Base-by-base conservation (phyloP, 2,888 invertebrate species). In the Nipponacmea schrenckii region DNA sequence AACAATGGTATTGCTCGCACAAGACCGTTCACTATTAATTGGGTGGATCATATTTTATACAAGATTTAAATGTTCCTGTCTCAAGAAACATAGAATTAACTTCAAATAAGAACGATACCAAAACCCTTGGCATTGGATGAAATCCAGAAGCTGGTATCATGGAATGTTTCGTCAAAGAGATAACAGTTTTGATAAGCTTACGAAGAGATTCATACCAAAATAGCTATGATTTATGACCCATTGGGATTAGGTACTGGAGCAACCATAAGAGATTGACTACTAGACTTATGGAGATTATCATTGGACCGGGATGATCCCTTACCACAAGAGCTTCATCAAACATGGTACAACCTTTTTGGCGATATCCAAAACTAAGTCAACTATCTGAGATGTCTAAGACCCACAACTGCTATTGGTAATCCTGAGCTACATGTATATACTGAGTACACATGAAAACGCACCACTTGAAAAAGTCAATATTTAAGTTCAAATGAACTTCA, bases 361-460 rank as follows among this genome's bases (percentile, higher is more conserved):
- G 67, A 71, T n/a, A 31, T 56, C 15, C 62, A 62, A 14, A 46
- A 39, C n/a, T 26, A 15, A 10, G 24, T 71, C 4, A 4, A 62
- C 7, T 46, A 67, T 62, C 62, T 45, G 17, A 67, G 71, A 67
- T 67, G 45, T 44, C 15, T 67, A 26, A 71, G 67, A 62, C 71
- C 71, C 14, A 17, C 15, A 15, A 50, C 62, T n/a, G 62, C 39
- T 27, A 24, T 65, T 3, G 71, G 71, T 17, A 17, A 24, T 12
- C 50, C 71, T 1, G 65, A 63, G 56, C 45, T 72, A 24, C 72
- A 72, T n/a, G n/a, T n/a, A n/a, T n/a, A n/a, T n/a, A n/a, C n/a
- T n/a, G n/a, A n/a, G n/a, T n/a, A n/a, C n/a, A n/a, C n/a, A n/a
- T n/a, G n/a, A n/a, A n/a, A n/a, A n/a, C n/a, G n/a, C n/a, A n/a